Evolutionary conservation across 2,797 vertebrate species (phyloP).

Genomic region (Acipenser transmontanus): DNA sequence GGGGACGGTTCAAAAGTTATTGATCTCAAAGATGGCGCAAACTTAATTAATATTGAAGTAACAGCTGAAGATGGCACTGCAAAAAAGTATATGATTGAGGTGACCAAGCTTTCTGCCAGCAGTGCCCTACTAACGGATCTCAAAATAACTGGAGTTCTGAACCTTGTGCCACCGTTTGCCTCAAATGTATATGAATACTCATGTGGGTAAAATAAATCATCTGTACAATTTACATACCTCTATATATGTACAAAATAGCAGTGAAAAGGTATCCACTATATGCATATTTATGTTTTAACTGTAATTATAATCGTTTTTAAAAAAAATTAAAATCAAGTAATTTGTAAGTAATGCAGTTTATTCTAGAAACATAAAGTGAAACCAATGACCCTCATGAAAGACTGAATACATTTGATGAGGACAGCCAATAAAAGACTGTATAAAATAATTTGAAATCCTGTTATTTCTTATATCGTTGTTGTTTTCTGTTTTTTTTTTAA

Average conservation of each 20-base stretch:
- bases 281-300: neutral
- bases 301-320: too few relatives aligned
- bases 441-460: too few relatives aligned
- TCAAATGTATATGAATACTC: conserved; percentile 37
- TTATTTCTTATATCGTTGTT: too few relatives aligned
- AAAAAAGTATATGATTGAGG: conserved; percentile 47
- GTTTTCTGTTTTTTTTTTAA: neutral
- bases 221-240: neutral
- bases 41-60: conserved; percentile 48
- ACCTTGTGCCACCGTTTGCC: conserved; percentile 42
- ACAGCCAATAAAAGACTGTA: too few relatives aligned
- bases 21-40: conserved; percentile 42
- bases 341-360: too few relatives aligned
- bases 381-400: too few relatives aligned
- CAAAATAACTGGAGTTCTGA: conserved; percentile 29
- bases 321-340: too few relatives aligned
- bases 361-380: too few relatives aligned
- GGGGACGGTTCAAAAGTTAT: conserved; percentile 41
- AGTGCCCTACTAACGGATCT: conserved; percentile 42
- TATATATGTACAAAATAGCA: neutral
- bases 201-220: conserved; percentile 33
- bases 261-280: neutral
- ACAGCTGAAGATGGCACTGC: conserved; percentile 53
- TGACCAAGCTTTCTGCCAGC: conserved; percentile 46
- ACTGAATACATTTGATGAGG: too few relatives aligned